Conservation (phyloP, 53 echinoderm and acorn worm species). For the Stichopus horrens region DNA sequence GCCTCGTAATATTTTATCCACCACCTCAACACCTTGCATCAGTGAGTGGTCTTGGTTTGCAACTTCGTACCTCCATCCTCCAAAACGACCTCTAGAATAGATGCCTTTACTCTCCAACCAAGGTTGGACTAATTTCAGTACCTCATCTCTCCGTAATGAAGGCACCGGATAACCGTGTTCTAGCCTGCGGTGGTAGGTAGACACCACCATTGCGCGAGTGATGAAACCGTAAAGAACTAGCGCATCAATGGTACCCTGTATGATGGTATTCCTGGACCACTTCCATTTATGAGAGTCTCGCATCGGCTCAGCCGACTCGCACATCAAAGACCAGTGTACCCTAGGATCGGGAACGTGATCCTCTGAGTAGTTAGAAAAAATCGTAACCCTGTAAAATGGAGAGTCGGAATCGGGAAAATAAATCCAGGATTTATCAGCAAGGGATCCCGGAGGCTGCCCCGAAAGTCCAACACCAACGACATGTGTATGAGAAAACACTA, state of each 20-base stretch:
- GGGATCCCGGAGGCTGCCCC: constrained; percentile 46
- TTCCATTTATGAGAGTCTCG: background rate
- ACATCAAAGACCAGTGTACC: constrained; percentile 53
- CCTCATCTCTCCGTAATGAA: constrained; percentile 30
- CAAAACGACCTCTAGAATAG: constrained; percentile 56
- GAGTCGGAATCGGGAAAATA: constrained; percentile 60
- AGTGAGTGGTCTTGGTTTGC: constrained; percentile 56
- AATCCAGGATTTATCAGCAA: constrained; percentile 56
- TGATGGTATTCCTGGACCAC: constrained; percentile 20
- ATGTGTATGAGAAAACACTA: constrained; percentile 55
- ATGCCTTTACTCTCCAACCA: constrained; percentile 45
- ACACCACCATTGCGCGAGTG: constrained; percentile 39
- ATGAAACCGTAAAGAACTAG: constrained; percentile 49
- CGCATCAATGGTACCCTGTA: constrained; percentile 40
- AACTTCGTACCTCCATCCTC: constrained; percentile 61
- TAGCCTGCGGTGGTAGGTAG: constrained; percentile 51
- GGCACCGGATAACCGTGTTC: constrained; percentile 58
- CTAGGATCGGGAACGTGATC: constrained; percentile 51
- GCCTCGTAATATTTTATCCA: constrained; percentile 34
- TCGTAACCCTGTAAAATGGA: constrained; percentile 53
- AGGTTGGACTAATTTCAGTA: constrained; percentile 45
- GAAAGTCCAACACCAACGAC: constrained; percentile 54
- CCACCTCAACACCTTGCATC: constrained; percentile 59
- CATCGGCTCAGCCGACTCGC: constrained; percentile 54
- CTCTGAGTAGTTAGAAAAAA: constrained; percentile 56